A percentile compares a stretch with the other conserved stretches of the same genome.
Evolutionary conservation across 2,888 invertebrate genomes (phyloP).

Genomic region (Melanargia galathea): DNA sequence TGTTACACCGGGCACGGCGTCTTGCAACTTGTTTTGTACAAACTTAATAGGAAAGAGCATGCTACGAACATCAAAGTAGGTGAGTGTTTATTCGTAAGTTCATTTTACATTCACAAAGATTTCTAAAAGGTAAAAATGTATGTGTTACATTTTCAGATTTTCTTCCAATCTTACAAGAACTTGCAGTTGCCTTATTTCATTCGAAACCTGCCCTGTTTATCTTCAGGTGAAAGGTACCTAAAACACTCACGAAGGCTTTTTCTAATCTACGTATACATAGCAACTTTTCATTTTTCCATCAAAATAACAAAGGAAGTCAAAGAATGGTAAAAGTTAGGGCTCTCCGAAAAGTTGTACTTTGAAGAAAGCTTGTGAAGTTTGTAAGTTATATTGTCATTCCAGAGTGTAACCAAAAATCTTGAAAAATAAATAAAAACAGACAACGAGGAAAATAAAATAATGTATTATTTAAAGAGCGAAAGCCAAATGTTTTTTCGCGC

Average conservation of each 20-base stretch:
- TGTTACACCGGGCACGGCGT: constrained; percentile 2
- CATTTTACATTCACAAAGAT: neutral
- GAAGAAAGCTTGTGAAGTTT: neutral
- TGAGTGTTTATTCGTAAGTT: neutral
- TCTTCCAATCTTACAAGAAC: neutral
- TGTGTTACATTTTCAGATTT: neutral
- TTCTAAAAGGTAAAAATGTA: too few relatives aligned
- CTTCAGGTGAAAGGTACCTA: too few relatives aligned
- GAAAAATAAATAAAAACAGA: neutral
- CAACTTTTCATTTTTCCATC: neutral
- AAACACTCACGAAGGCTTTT: too few relatives aligned
- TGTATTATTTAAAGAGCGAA: too few relatives aligned
- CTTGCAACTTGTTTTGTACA: constrained; percentile 8
- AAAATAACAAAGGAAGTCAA: constrained; percentile 2
- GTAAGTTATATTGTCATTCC: constrained; percentile 2
- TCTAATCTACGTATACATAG: neutral
- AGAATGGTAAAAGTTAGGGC: neutral
- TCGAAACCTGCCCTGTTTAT: too few relatives aligned
- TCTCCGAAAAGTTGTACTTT: constrained; percentile 10
- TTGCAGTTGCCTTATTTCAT: too few relatives aligned
- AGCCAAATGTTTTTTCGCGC: too few relatives aligned
- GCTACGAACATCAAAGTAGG: neutral
- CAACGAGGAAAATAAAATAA: too few relatives aligned
- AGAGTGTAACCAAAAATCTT: neutral
- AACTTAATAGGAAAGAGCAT: constrained; percentile 1